Conservation (phyloP, 2,113 vertebrate species). For the Amphilophus citrinellus region DNA sequence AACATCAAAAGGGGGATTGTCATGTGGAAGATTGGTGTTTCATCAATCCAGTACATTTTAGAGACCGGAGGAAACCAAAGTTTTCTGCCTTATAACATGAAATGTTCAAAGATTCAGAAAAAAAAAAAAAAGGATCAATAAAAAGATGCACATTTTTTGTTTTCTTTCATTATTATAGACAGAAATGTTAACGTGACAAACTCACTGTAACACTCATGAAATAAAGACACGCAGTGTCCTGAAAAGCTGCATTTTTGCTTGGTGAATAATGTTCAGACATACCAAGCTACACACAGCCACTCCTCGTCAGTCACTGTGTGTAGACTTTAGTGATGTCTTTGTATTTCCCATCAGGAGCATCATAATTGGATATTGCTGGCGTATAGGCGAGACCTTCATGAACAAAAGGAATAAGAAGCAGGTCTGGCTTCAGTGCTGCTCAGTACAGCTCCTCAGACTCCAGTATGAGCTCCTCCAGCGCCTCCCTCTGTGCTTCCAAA, state of each 20-base stretch:
- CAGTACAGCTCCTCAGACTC: constrained; percentile 41
- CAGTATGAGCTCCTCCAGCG: constrained; percentile 87
- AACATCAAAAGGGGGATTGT: neutral
- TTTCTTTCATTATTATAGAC: too few species aligned
- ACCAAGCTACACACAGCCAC: neutral
- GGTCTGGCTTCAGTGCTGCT: constrained; percentile 70
- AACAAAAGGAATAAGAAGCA: constrained; percentile 67
- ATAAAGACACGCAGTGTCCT: too few species aligned
- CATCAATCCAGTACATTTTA: neutral
- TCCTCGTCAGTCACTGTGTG: neutral
- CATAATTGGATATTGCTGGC: too few species aligned
- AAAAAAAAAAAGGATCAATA: neutral
- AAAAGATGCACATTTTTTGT: too few species aligned
- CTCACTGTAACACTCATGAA: too few species aligned
- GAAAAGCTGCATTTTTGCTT: neutral
- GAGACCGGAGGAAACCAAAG: neutral
- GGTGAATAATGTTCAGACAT: neutral
- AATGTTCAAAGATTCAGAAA: neutral
- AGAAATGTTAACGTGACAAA: too few species aligned
- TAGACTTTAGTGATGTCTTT: too few species aligned
- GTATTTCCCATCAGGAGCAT: too few species aligned
- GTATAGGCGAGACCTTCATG: too few species aligned
- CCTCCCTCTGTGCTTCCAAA: constrained; percentile 87
- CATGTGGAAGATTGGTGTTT: neutral
- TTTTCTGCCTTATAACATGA: too few species aligned